These are phyloP conservation scores for Aporophyla nigra DNA, from an alignment of 2,888 invertebrate genomes.

Conservation along the genomic window DNA sequence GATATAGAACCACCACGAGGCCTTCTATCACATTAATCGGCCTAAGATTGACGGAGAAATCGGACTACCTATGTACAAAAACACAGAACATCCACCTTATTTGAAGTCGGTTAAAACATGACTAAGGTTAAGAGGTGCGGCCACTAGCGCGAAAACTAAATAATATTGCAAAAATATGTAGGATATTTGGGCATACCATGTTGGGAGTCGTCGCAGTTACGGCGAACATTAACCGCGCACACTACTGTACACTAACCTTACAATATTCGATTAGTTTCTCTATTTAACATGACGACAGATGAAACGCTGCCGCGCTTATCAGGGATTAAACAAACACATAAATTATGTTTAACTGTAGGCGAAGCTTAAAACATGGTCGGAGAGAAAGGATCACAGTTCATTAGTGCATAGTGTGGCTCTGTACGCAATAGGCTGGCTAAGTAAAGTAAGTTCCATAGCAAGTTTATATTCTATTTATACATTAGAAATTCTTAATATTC, in stretches of 20 bases:
- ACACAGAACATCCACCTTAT: neutral
- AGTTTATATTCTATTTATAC: neutral
- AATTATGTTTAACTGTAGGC: neutral
- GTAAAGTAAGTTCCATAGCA: neutral
- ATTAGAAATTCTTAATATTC: neutral
- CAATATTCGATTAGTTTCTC: conserved; percentile 20
- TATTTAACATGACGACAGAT: conserved; percentile 5
- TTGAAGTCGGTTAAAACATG: neutral
- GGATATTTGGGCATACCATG: neutral
- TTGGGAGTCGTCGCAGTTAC: neutral
- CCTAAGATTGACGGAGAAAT: neutral
- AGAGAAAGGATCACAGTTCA: neutral
- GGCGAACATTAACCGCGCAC: neutral
- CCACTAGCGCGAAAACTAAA: neutral
- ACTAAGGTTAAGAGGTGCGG: neutral
- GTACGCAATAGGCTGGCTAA: neutral
- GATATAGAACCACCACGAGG: too few species aligned
- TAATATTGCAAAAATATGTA: neutral
- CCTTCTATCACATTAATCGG: neutral
- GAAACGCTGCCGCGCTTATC: conserved; percentile 12
- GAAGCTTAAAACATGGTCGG: neutral
- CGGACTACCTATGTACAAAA: neutral
- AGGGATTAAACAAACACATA: conserved; percentile 19
- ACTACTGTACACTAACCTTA: neutral
- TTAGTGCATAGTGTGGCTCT: neutral